Evolutionary conservation across 1,140 invertebrate species (phyloP), one percentile per base, ranked within the genome.

Genomic region (Samia ricini): DNA sequence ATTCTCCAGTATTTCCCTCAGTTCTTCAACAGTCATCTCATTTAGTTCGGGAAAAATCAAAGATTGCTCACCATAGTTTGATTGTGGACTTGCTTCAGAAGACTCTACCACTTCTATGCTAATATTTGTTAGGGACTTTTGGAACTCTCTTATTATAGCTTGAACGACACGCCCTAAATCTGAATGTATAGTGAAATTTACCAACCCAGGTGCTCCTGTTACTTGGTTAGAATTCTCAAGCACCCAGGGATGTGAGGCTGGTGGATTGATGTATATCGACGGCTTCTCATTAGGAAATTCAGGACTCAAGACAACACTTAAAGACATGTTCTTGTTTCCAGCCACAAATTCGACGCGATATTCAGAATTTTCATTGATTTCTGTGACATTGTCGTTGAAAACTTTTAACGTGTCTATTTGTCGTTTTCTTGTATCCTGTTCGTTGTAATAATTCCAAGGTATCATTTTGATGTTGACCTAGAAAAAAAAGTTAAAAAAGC

Each of bases 161-260:
- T 96, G 95, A 1, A 96, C 95, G 36, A 96, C 94, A 62, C 94
- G 91, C 19, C 95, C 95, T 61, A 96, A 91, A 89, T 96, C 95
- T 49, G 95, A 95, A 83, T 95, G 94, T 49, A 93, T 86, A 61
- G 95, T 94, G 78, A 94, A 96, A 89, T 95, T 95, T 24, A 95
- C 68, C 49, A 96, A 79, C 24, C 95, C 95, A 18, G 95, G 95
- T 20, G 95, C 95, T 62, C 91, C 92, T 22, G 92, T 90, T 33
- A 96, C 92, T 85, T 95, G 93, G 48, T 92, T 92, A 20, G 91
- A 92, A 58, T 93, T 91, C 51, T 94, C 93, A 3, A 77, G 77
- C 6, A 95, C 91, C 95, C 95, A 96, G 2, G 92, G 92, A 86
- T 96, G 95, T 3, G 85, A 83, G 60, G 95, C 88, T 15, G 90